phyloP scores from a whole-genome alignment of 2,888 invertebrate genomes.

The Pteria penguin region DNA sequence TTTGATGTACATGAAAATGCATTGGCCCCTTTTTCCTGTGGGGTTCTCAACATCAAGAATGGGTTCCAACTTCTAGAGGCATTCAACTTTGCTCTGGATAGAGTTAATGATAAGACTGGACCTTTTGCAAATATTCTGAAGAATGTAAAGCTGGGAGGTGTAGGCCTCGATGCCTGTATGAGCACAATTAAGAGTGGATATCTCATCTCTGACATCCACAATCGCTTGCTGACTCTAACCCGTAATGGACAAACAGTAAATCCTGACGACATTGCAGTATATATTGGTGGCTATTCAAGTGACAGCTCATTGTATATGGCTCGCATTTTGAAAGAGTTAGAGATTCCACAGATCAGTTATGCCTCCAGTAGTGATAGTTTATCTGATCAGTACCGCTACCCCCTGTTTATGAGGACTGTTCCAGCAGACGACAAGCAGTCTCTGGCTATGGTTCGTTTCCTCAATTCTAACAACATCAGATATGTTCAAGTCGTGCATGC shows the following conservation, averaged over 20 bases:
- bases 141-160: conserved; percentile 71
- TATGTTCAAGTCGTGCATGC: conserved; percentile 79
- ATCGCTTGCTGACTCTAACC: conserved; percentile 56
- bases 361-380: conserved; percentile 64
- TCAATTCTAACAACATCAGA: conserved; percentile 77
- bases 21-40: conserved; percentile 71
- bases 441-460: conserved; percentile 75
- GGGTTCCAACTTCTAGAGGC: conserved; percentile 76
- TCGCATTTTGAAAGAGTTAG: conserved; percentile 66
- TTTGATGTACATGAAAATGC: conserved; percentile 74
- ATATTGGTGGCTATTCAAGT: conserved; percentile 71
- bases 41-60: conserved; percentile 68
- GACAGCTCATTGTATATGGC: conserved; percentile 68
- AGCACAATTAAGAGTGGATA: conserved; percentile 70
- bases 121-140: conserved; percentile 66
- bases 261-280: conserved; percentile 68
- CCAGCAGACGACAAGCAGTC: conserved; percentile 72
- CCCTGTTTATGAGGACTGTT: conserved; percentile 72
- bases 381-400: conserved; percentile 63
- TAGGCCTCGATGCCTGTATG: conserved; percentile 74
- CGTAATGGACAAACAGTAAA: conserved; percentile 58
- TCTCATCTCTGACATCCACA: conserved; percentile 75
- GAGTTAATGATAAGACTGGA: conserved; percentile 73
- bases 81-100: conserved; percentile 74
- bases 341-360: conserved; percentile 73